phyloP scores from a whole-genome alignment of 2,888 invertebrate species.

The Yponomeuta malinellus region DNA sequence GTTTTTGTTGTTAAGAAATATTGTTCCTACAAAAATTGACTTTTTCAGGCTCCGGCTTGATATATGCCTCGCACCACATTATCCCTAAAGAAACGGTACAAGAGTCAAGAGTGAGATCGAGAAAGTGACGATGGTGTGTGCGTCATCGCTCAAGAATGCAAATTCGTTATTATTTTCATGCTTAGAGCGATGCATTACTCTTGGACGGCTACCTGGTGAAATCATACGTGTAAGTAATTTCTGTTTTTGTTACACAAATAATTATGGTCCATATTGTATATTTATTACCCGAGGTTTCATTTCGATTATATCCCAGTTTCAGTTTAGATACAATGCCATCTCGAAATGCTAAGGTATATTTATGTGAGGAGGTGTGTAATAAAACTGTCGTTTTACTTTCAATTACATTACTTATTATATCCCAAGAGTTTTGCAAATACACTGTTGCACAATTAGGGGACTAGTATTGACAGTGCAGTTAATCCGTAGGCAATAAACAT shows the following conservation, averaged over 20 bases:
- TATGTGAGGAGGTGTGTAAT: too few species aligned
- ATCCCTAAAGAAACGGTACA: constrained; percentile 12
- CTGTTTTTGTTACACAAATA: not conserved
- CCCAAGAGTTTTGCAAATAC: too few species aligned
- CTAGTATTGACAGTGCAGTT: not conserved
- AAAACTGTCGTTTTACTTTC: too few species aligned
- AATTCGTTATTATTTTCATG: constrained; percentile 11
- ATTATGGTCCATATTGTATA: constrained; percentile 1
- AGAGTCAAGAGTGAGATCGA: not conserved
- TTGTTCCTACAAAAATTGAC: too few species aligned
- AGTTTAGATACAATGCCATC: too few species aligned
- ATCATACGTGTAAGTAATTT: not conserved
- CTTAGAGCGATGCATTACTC: not conserved
- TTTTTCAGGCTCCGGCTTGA: too few species aligned
- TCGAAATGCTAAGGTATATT: too few species aligned
- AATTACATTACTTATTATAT: too few species aligned
- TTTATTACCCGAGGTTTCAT: not conserved
- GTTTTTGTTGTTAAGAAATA: not conserved
- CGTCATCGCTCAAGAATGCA: constrained; percentile 13
- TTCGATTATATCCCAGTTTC: not conserved
- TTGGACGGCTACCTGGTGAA: constrained; percentile 6
- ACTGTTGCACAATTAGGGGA: too few species aligned
- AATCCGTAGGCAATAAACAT: not conserved
- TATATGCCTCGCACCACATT: constrained; percentile 12
- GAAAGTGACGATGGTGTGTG: constrained; percentile 12